Base-by-base conservation (phyloP, 1,140 invertebrate species). In the Drosophila virilis region DNA sequence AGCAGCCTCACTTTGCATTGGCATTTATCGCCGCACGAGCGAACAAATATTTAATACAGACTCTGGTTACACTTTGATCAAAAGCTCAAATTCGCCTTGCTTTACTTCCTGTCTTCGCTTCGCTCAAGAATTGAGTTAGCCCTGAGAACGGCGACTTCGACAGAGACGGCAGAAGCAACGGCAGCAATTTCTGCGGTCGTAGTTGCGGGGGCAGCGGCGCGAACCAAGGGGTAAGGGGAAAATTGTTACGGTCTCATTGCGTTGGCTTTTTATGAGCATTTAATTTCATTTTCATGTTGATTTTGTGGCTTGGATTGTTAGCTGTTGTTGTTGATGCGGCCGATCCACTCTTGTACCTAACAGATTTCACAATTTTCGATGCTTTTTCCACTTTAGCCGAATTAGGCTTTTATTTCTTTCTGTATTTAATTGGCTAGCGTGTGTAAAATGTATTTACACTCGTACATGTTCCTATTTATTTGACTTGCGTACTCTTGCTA, bases 211-310 rank as follows among this genome's bases (percentile, higher is more conserved):
- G 50, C 32, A 17, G 33, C 33, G 13, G 51, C 32, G 45, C 55
- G 57, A 57, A 50, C 55, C 59, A 61, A 61, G 58, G 68, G 61
- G 67, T 65, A 61, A 61, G 58, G 68, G 61, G 67, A 68, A 74
- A 77, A 79, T 77, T 74, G 77, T 79, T 79, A 79, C 77, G 77
- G 77, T 79, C 77, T 79, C 74, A 79, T 79, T 79, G 74, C 74
- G 74, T 79, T 77, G 52, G 48, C 58, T 75, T 78, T 78, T 71
- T 75, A 75, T 66, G 57, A 76, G 77, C 77, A 77, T 77, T 79
- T 77, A 79, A 79, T 79, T 77, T 79, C 69, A 79, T 73, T 79
- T 79, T 79, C 77, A 77, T 79, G 73, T 72, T 76, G 71, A 50
- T 65, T 64, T 67, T 67, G 59, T 37, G 54, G 42, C 46, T 59